Base-by-base conservation (phyloP, 2,888 invertebrate species). In the Metellina segmentata region DNA sequence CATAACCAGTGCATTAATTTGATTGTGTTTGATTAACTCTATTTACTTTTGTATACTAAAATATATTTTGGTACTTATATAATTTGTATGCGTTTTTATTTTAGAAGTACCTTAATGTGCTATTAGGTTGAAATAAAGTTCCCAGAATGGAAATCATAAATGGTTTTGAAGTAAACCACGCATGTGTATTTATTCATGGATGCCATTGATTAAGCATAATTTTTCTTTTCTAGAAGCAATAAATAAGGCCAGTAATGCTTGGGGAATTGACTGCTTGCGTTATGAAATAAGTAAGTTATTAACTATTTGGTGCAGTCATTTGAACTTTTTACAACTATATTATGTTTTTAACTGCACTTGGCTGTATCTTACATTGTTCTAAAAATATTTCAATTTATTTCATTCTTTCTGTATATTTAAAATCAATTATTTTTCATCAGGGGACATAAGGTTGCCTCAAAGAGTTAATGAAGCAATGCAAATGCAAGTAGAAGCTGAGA, bases 401-500 rank as follows among this genome's bases (percentile, higher is more conserved):
- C 8, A 20, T 20, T 11, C 34, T 61, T 16, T 70, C 9, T 53
- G 7, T 0, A 16, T 16, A 11, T 69, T 52, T 81, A 11, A 20
- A 69, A 81, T 34, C 6, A 11, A 78, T 75, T 19, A 51, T 79
- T 51, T 87, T 93, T 94, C 34, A 4, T 77, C 94, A 98, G 98
- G 97, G 96, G 97, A 98, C 94, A 98, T 98, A 94, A 97, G 97
- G 94, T 95, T 99, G 93, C 99, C 99, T 0, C 95, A 96, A 0
- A 96, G 99, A 94, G 97, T 99, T 0, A 98, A 99, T 94, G 99
- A 99, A 95, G 99, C 99, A 0, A 99, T 99, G 99, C 99, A 99
- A 95, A 99, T 99, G 99, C 99, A 99, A 96, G 99, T 99, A 0
- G 99, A 99, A 95, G 99, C 99, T 0, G 99, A 99, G 95, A 96